Evolutionary conservation across 2,888 invertebrate genomes (phyloP), one percentile per base, ranked within the genome.

Genomic region (Plagiodera versicolora): DNA sequence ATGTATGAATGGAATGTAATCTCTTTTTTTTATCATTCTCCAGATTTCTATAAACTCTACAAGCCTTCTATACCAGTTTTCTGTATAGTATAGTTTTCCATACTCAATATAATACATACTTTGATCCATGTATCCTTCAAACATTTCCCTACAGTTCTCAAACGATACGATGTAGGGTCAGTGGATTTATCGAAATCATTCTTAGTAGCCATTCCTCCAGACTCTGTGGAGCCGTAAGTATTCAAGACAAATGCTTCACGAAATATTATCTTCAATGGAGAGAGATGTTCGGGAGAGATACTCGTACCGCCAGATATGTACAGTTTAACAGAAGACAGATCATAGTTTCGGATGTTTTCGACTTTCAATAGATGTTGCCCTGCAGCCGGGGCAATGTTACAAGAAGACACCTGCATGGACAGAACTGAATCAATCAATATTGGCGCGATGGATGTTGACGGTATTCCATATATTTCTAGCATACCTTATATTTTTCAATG

Each of bases 161-260:
- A 6, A 57, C 61, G 59, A 10, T 39, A 2, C 10, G 49, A 10
- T 39, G 39, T 14, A 18, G 24, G 11, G 11, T 54, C n/a, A n/a
- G n/a, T 20, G 19, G 11, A 45, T n/a, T 60, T 60, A 1, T 39
- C 35, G 3, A 50, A 20, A 35, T 63, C 20, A 50, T 67, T 70
- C 18, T 51, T 19, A 5, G 67, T 64, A 10, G 67, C 75, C 0
- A 78, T 1, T 1, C 75, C 46, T 19, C 46, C 72, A n/a, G 78
- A 39, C 67, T 82, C 82, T 24, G 79, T 80, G 76, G 81, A 78
- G 1, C 82, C 83, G 52, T 76, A 82, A 1, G 65, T 66, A 47
- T 78, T 75, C 0, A 67, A 16, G 0, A 81, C 74, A 30, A 77
- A 74, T 0, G 79, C 75, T 9, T 72, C 62, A 20, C 80, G 79